Evolutionary conservation across 1,140 invertebrate genomes (phyloP), one percentile per base, ranked within the genome.

Genomic region (Teleogryllus occipitalis): DNA sequence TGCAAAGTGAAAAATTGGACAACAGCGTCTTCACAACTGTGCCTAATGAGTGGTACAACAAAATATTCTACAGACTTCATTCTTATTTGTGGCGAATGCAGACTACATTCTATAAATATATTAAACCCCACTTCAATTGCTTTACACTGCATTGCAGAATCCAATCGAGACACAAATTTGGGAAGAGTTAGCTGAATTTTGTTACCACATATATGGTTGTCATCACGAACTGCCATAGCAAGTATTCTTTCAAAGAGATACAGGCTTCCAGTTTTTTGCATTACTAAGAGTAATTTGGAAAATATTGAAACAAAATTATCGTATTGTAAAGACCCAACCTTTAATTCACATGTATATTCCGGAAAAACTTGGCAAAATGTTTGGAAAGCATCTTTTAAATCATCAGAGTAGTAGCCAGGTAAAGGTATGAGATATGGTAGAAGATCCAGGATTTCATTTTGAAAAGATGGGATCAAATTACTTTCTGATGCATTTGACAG

Each of bases 111-210:
- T 8, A 74, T 15, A 74, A 74, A 80, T 39, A 80, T 46, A 27
- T 46, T 12, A 74, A 54, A 80, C 12, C 47, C 54, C 21, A 76
- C 79, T 72, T 80, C 75, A 21, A 77, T 72, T 27, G 79, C 79
- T 47, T 54, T 80, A 15, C 39, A n/a, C 22, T 75, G 79, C 8
- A 54, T n/a, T 39, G 49, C 75, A 22, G 22, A 10, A 5, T 76
- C 21, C 79, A 80, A 48, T 12, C 79, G 74, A 14, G 47, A 15
- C 10, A 76, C 27, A 75, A 75, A 46, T 27, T 8, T 47, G 10
- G 54, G 54, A 7, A 65, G 10, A 18, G 54, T 18, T 18, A 14
- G 2, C 18, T 65, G 54, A 65, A 65, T 65, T 14, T 27, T 75
- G 0, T 75, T 75, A 75, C 21, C 1, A 75, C 74, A 22, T 15